These are phyloP conservation scores for Ectemnius cavifrons DNA, from an alignment of 2,888 invertebrate species.

Conservation along the genomic window DNA sequence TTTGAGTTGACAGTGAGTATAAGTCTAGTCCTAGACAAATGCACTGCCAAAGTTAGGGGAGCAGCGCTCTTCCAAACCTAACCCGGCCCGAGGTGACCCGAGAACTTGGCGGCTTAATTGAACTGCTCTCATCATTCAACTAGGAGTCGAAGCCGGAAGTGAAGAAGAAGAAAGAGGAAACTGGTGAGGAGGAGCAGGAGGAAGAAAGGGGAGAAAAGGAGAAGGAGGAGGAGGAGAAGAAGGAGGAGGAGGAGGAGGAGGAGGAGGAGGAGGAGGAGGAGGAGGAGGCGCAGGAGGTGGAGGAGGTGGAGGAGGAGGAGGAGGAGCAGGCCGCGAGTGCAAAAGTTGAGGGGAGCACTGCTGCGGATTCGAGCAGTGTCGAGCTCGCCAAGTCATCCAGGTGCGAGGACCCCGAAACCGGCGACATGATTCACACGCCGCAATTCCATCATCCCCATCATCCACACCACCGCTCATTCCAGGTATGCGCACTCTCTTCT, in stretches of 20 bases:
- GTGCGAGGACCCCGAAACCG: slow-evolving; percentile 79
- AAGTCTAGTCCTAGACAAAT: background rate
- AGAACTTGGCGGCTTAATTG: no score
- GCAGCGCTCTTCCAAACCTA: no score
- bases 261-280: slow-evolving; percentile 60
- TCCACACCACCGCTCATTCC: slow-evolving; percentile 84
- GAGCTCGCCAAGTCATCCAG: slow-evolving; percentile 69
- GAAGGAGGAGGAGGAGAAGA: no score
- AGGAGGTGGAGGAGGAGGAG: slow-evolving; percentile 52
- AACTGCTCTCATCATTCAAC: slow-evolving; percentile 13
- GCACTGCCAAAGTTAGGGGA: background rate
- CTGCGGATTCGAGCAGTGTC: slow-evolving; percentile 61
- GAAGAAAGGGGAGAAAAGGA: no score
- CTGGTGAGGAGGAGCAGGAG: slow-evolving; percentile 57
- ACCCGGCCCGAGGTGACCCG: no score
- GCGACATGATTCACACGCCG: slow-evolving; percentile 83
- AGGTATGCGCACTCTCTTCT: slow-evolving; percentile 79
- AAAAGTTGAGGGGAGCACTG: slow-evolving; percentile 67
- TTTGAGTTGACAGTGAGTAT: no score
- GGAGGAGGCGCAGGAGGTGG: slow-evolving; percentile 61
- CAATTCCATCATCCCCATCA: slow-evolving; percentile 82
- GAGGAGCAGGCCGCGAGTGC: slow-evolving; percentile 64
- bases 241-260: slow-evolving; percentile 58
- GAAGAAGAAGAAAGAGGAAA: slow-evolving; percentile 56
- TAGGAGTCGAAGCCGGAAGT: slow-evolving; percentile 61